Percentiles rank a stretch among this genome's conserved stretches.
Evolutionary conservation across 2,888 invertebrate genomes (phyloP).

Genomic region (Diarsia rubi): DNA sequence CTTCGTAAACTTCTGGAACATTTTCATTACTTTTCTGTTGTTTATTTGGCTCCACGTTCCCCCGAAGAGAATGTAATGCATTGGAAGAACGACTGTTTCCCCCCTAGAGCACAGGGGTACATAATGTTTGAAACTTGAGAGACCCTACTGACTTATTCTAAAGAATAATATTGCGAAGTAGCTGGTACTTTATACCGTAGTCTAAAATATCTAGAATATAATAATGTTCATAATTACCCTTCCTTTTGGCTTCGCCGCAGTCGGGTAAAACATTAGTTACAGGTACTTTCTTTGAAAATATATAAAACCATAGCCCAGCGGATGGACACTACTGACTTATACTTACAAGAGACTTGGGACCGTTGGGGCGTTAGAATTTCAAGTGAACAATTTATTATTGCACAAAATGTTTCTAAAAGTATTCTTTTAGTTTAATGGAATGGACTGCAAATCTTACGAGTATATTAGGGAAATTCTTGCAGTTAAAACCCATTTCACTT

Average conservation of each 20-base stretch:
- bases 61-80: conserved; percentile 5
- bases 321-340: no score
- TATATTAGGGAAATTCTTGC: neutral
- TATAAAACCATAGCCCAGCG: no score
- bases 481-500: neutral
- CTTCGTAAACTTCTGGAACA: conserved; percentile 3
- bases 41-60: neutral
- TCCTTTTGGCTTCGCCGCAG: no score
- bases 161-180: neutral
- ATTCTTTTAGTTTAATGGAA: neutral
- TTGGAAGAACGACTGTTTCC: neutral
- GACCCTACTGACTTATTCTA: conserved; percentile 2
- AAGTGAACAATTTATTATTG: neutral
- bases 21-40: conserved; percentile 20
- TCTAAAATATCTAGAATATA: neutral
- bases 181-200: neutral
- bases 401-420: neutral
- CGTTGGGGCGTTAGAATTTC: neutral
- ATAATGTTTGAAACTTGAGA: neutral
- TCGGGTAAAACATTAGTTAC: no score
- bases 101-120: neutral
- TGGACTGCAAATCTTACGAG: neutral
- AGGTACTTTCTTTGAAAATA: neutral
- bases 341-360: no score
- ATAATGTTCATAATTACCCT: no score